These are phyloP conservation scores for Machaerirhynchus nigripectus DNA, from an alignment of 2,113 vertebrate genomes.

Conservation along the genomic window DNA sequence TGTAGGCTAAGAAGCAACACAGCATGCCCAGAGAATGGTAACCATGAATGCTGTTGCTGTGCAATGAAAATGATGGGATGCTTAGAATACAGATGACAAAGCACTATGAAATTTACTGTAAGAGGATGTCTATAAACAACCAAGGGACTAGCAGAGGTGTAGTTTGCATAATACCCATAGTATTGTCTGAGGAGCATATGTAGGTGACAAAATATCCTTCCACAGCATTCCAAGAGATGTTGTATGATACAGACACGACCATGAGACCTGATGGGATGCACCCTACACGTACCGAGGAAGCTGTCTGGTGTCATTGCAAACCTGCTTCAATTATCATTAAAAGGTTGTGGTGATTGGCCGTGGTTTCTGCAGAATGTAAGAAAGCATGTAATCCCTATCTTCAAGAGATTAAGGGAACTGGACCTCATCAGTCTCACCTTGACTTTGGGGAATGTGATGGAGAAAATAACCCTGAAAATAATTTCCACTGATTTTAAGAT, in stretches of 20 bases:
- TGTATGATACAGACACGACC: not conserved
- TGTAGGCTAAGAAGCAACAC: not conserved
- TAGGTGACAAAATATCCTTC: not conserved
- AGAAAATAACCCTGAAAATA: not conserved
- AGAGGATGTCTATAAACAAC: not conserved
- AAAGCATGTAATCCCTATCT: not conserved
- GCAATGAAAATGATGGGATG: not conserved
- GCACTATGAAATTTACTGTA: not conserved
- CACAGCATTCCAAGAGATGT: not conserved
- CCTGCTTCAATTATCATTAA: not conserved
- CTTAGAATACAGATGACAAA: not conserved
- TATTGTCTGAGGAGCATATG: not conserved
- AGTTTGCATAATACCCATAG: not conserved
- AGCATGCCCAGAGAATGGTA: not conserved
- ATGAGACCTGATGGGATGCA: not conserved
- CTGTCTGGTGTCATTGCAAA: not conserved
- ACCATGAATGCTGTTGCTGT: not conserved
- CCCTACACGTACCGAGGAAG: not conserved
- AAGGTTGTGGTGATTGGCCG: not conserved
- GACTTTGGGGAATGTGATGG: not conserved
- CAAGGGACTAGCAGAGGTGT: not conserved
- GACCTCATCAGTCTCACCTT: not conserved
- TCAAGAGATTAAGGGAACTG: not conserved
- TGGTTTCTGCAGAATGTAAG: not conserved
- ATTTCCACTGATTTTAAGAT: not conserved